Evolutionary conservation across 1,140 invertebrate genomes (phyloP), one percentile per base, ranked within the genome.

Genomic region (Drosophila chauvacae): DNA sequence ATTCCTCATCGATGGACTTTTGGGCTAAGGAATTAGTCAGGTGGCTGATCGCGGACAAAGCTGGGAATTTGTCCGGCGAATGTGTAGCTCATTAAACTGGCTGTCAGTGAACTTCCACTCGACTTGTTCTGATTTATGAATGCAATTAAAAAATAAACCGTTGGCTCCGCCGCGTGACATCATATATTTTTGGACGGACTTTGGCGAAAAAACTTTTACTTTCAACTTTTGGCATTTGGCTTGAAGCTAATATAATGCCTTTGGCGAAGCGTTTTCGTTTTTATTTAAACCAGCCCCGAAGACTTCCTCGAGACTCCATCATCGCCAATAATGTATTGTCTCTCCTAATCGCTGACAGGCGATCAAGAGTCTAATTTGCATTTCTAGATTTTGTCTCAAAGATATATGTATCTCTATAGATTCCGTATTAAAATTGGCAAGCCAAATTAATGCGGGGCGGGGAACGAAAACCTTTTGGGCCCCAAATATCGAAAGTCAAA

Each of bases 311-410:
- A 37, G 35, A 37, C 35, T 37, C 30, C 63, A 72, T 65, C 57
- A 48, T 56, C 68, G 39, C 20, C 39, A 33, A 66, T 39, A 53
- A 37, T 55, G 39, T 35, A 63, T 72, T 63, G 56, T 57, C 37
- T 76, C 55, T 47, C 20, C 73, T 37, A 62, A 77, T 80, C 81
- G 55, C 58, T 63, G 56, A 59, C 72, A 56, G 48, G 53, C 74
- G 56, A 77, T 77, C 73, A 65, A 71, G 60, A 72, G 45, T 26
- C 60, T 81, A 58, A 88, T 88, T 88, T 90, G 85, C 84, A 88
- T 88, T 81, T 81, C 85, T 84, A 78, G 84, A 84, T 87, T 80
- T 85, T 64, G 20, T 45, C 71, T 72, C 74, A 60, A 66, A 77
- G 84, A 87, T 83, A 82, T 11, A 66, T 47, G n/a, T 39, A 26